Evolutionary conservation across 2,113 vertebrate genomes (phyloP).

Genomic region (Cettia cetti): DNA sequence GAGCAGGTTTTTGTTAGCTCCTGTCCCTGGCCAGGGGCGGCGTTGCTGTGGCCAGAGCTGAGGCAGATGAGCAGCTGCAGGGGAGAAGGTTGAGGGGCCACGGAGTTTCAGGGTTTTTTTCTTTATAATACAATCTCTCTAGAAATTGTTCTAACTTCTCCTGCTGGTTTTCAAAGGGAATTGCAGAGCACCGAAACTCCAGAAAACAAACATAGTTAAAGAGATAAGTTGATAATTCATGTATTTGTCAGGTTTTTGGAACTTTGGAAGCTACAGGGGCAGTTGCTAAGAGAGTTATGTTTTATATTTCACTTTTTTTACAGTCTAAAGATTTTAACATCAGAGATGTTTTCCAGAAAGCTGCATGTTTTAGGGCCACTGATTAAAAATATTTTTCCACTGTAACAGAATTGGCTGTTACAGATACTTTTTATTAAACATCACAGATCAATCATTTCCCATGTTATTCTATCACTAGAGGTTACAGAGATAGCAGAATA

Average conservation of each 20-base stretch:
- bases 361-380: slow-evolving; percentile 17
- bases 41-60: neutral
- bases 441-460: slow-evolving; percentile 35
- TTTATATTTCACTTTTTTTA: neutral
- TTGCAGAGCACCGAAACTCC: neutral
- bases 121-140: neutral
- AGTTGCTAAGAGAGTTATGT: neutral
- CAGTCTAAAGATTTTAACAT: neutral
- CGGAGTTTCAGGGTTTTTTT: neutral
- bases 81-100: neutral
- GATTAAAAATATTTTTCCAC: slow-evolving; percentile 40
- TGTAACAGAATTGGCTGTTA: slow-evolving; percentile 18
- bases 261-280: neutral
- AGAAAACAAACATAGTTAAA: neutral
- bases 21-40: neutral
- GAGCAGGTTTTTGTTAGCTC: neutral
- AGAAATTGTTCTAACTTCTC: neutral
- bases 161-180: neutral
- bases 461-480: slow-evolving; percentile 24
- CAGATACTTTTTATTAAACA: neutral
- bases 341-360: slow-evolving; percentile 8
- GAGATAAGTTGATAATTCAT: neutral
- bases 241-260: neutral
- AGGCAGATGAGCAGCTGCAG: neutral
- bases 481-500: neutral